Percentiles rank a stretch among this genome's conserved stretches.
These are phyloP conservation scores for Desmodus rotundus DNA, from an alignment of 2,113 vertebrate genomes.

Conservation along the genomic window DNA sequence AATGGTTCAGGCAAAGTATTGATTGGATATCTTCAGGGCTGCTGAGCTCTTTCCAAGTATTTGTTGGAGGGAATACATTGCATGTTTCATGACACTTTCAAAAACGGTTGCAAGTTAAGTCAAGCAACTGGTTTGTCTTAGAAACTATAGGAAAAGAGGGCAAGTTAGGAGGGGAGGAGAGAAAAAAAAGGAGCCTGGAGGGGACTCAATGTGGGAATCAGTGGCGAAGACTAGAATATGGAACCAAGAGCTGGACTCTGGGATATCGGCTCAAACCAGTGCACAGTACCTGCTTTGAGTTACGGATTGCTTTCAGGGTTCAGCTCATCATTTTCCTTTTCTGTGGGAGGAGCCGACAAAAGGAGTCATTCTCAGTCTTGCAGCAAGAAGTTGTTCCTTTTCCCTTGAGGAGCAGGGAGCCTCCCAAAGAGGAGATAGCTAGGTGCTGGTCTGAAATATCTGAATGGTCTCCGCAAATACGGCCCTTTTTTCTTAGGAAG, in stretches of 20 bases:
- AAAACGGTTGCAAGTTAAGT: conserved; percentile 48
- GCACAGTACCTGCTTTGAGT: background rate
- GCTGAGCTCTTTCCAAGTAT: conserved; percentile 56
- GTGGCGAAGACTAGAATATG: conserved; percentile 64
- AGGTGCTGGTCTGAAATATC: background rate
- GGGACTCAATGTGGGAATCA: conserved; percentile 22
- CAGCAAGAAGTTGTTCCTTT: background rate
- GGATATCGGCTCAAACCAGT: background rate
- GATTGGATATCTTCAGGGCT: conserved; percentile 78
- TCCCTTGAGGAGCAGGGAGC: background rate
- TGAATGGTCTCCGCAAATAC: background rate
- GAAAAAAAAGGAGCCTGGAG: background rate
- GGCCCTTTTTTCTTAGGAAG: background rate
- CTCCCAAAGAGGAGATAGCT: background rate
- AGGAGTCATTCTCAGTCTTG: conserved; percentile 46
- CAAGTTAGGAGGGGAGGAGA: conserved; percentile 25
- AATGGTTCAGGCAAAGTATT: conserved; percentile 79
- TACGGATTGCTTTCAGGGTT: conserved; percentile 69
- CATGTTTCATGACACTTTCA: conserved; percentile 63
- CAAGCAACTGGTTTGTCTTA: conserved; percentile 67
- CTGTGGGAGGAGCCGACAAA: conserved; percentile 68
- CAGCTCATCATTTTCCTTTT: background rate
- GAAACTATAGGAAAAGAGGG: conserved; percentile 60
- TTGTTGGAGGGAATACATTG: conserved; percentile 56
- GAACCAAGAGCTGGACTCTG: background rate